These are phyloP conservation scores for Andricus quercusramuli DNA, from an alignment of 2,888 invertebrate species.

Conservation along the genomic window DNA sequence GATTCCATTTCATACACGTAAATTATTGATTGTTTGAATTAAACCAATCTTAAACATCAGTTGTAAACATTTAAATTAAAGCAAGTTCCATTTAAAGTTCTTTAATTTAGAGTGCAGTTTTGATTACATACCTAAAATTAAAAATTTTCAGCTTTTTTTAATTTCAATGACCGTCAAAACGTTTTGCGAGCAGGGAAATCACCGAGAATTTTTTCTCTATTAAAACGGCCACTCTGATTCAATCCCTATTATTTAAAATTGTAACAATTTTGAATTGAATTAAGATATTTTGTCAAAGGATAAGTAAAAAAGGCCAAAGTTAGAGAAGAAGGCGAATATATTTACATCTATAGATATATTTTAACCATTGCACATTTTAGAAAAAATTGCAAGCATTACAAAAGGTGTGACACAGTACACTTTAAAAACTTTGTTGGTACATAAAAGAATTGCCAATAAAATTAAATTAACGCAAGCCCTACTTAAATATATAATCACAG, in stretches of 20 bases:
- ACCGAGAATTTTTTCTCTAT: too few relatives aligned
- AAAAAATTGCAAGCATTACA: slow-evolving; percentile 21
- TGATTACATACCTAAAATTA: too few relatives aligned
- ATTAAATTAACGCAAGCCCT: slow-evolving; percentile 32
- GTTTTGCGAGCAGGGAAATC: too few relatives aligned
- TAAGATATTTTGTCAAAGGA: neutral
- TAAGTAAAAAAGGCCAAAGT: neutral
- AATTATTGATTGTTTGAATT: too few relatives aligned
- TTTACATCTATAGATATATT: slow-evolving; percentile 27
- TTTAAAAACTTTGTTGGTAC: slow-evolving; percentile 32
- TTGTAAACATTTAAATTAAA: too few relatives aligned
- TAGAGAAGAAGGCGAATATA: slow-evolving; percentile 13
- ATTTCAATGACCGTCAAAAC: too few relatives aligned
- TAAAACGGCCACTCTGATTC: too few relatives aligned
- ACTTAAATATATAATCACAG: slow-evolving; percentile 27
- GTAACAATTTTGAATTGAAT: neutral
- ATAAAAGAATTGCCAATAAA: slow-evolving; percentile 30
- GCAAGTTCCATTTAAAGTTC: too few relatives aligned
- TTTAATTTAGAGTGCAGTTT: too few relatives aligned
- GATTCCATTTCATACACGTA: too few relatives aligned
- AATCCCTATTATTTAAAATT: neutral
- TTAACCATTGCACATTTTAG: slow-evolving; percentile 21
- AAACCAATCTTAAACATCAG: too few relatives aligned
- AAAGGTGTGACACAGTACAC: slow-evolving; percentile 20
- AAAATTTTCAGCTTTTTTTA: too few relatives aligned